Evolutionary conservation across 1,140 invertebrate genomes (phyloP).

Genomic region (Homarus americanus): DNA sequence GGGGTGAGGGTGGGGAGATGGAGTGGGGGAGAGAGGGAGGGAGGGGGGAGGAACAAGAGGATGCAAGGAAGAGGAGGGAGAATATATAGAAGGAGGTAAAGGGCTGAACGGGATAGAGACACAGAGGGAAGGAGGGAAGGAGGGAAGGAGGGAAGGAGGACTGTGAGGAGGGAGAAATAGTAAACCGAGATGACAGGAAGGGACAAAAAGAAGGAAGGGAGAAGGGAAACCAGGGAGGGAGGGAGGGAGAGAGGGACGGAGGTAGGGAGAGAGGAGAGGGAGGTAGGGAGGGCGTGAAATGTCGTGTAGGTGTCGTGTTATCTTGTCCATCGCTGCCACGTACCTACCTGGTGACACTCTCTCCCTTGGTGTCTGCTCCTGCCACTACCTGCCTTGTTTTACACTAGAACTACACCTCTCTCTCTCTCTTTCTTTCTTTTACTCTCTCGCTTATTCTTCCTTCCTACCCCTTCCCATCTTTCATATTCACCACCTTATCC

Average conservation of each 20-base stretch:
- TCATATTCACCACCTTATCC: background rate
- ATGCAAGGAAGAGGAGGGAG: no score
- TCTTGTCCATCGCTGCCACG: background rate
- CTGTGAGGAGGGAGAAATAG: background rate
- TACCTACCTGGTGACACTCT: background rate
- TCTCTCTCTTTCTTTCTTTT: constrained; percentile 21
- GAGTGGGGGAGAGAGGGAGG: no score
- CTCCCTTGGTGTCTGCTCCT: background rate
- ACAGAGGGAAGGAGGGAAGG: no score
- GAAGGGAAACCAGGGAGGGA: background rate
- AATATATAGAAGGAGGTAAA: no score
- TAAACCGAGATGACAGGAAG: background rate
- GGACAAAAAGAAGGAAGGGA: no score
- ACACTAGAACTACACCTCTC: background rate
- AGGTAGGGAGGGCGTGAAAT: background rate
- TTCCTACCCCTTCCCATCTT: background rate
- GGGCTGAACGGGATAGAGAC: no score
- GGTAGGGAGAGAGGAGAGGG: background rate
- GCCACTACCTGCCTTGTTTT: background rate
- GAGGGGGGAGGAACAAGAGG: no score
- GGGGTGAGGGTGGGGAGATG: background rate
- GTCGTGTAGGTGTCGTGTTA: background rate
- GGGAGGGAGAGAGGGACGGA: background rate
- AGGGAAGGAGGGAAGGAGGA: background rate
- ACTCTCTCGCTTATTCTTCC: constrained; percentile 13